Evolutionary conservation across 2,888 invertebrate species (phyloP), one percentile per base, ranked within the genome.

Genomic region (Meteorus cinctellus): DNA sequence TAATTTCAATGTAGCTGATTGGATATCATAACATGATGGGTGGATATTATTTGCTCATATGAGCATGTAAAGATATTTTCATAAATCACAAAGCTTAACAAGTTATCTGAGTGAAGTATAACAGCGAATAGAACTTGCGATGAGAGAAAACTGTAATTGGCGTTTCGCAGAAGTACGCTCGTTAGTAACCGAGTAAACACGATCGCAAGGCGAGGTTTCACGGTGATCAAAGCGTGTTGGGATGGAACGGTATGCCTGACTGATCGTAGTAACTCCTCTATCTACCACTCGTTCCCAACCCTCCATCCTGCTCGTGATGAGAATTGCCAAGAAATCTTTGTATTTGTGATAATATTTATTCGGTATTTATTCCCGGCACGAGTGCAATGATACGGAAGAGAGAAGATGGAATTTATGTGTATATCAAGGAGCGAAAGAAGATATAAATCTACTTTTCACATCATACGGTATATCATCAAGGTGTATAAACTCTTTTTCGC

Each of bases 81-180:
- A 29, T 34, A 71, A 71, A 34, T 41, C 36, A 12, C 16, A 60
- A 41, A 55, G 69, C 76, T 76, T 78, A 78, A 80, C 76, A 77
- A 80, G 77, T 76, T 72, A 72, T 77, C 76, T 59, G 63, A 60
- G 75, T 72, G 73, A 76, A 76, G 77, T 76, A 77, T 48, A 48
- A 16, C 1, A 48, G 48, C 48, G 48, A 16, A n/a, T 48, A 74
- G 63, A 72, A 72, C 63, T 72, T 65, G 24, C 45, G 31, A 72
- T 41, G 65, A 48, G 73, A 65, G 48, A 65, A 72, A 77, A 77
- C 73, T 76, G 72, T 76, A 80, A 80, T 80, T 80, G 78, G 80
- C 77, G 72, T 74, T 80, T 80, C 78, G 76, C 48, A 75, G 80
- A 80, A 80, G 73, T 59, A 29, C 73, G 77, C 80, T 80, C 77